Evolutionary conservation across 92 coral and sea anemone genomes (phyloP), one percentile per base, ranked within the genome.

Genomic region (Virgularia gustaviana): DNA sequence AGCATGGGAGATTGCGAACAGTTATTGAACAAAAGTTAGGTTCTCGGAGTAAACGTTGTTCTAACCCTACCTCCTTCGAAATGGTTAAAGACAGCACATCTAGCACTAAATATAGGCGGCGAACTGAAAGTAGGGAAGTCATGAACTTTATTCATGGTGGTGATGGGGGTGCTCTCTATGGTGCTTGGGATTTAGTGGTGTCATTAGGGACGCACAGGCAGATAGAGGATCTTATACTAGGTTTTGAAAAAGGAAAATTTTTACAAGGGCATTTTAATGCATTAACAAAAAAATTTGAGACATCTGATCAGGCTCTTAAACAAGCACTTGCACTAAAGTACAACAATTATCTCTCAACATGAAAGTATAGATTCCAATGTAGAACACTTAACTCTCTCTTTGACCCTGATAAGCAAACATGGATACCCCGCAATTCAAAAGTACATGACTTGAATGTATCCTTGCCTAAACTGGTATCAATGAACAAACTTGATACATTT

Each of bases 211-310:
- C 55, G n/a, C 15, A 25, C 22, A 47, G 55, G 5, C 55, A 47
- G 55, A 39, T 85, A 49, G 78, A 31, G 42, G 77, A 76, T 22
- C 66, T 85, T 28, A 52, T 85, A 24, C 52, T 22, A 35, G 63
- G 77, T 3, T 85, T 45, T 57, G 81, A 85, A 51, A 76, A 79
- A 47, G 86, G 86, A 31, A 80, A 65, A 53, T 65, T 59, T 32
- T 68, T 85, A n/a, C 78, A 79, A 30, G 78, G 75, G 53, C 57
- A 45, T n/a, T 58, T 73, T 52, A 42, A 57, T 9, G 75, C 62
- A 27, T 72, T 82, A 9, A 71, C 60, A 30, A 71, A 54, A 33
- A 63, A 54, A 8, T 71, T 32, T 42, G 64, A 54, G 65, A 35
- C 65, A 55, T 71, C 77, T 19, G 55, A 39, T 39, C 55, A 23